Evolutionary conservation across 2,113 vertebrate genomes (phyloP), one percentile per base, ranked within the genome.

Genomic region (Cheilinus undulatus): DNA sequence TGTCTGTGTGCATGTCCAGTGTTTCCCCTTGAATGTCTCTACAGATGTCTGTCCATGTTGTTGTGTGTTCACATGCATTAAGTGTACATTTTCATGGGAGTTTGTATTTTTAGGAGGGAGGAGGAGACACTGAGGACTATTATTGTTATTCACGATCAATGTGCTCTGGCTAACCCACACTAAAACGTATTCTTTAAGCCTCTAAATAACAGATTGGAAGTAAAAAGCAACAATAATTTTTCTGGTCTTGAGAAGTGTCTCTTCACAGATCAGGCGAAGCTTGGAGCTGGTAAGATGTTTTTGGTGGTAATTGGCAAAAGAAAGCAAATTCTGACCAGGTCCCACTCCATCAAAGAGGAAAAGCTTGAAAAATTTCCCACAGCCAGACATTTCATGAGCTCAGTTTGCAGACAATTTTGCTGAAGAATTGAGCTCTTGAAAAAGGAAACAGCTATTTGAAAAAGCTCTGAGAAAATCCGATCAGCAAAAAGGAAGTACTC

Each of bases 61-160:
- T 26, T 62, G 50, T 45, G 34, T 67, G 59, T 78, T 58, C 70
- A 46, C 86, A 83, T 71, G 53, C 80, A 72, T 85, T 61, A 27
- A 61, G 34, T 78, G 69, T 83, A 0, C 71, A 76, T 82, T 53
- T 24, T 53, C 61, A 76, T 54, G 54, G 58, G 27, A 61, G 17
- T 42, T 40, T 83, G 63, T 43, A 38, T 58, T 43, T 51, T 15
- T 17, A 23, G 32, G 32, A 46, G 17, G 22, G 24, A 0, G 8
- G 60, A 30, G 12, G 36, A 26, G 40, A 48, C 11, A 26, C 32
- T 26, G 15, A 56, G 24, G 23, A 28, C 12, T 2, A 8, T 15
- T 24, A 1, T 62, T 32, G 15, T 11, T 7, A n/a, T 20, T 19
- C 9, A 11, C 32, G 13, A 9, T 15, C 17, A 30, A 24, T n/a